These are phyloP conservation scores for Decapterus maruadsi DNA, from an alignment of 2,797 vertebrate species.

Conservation along the genomic window DNA sequence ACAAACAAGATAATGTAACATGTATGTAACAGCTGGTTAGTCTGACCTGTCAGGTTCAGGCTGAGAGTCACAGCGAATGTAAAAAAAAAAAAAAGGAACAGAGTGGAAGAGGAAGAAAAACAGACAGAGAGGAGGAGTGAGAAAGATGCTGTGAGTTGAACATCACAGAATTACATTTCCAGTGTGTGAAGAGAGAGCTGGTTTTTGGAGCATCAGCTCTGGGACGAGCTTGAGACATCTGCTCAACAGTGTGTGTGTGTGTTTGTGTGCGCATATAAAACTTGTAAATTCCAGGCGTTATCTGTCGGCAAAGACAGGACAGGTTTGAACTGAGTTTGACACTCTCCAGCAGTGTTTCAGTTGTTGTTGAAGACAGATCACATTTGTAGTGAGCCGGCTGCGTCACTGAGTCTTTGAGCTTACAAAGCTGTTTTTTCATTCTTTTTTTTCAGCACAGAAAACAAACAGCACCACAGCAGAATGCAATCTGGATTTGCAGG, in stretches of 20 bases:
- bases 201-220: conserved; percentile 29
- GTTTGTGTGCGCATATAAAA: neutral
- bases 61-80: neutral
- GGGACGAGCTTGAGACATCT: conserved; percentile 23
- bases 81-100: neutral
- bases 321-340: conserved; percentile 19
- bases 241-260: conserved; percentile 3
- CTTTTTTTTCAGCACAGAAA: neutral
- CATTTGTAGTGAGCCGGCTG: neutral
- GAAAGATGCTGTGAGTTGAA: conserved; percentile 2
- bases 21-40: neutral
- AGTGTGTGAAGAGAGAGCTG: conserved; percentile 11
- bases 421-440: neutral
- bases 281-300: neutral
- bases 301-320: neutral
- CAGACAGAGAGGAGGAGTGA: neutral
- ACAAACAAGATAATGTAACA: too few species aligned
- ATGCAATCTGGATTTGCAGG: neutral
- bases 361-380: neutral
- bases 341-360: neutral
- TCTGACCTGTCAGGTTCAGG: neutral
- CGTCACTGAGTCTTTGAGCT: neutral
- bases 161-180: conserved; percentile 6
- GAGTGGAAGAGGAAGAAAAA: neutral
- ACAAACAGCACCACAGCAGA: neutral